phyloP scores from a whole-genome alignment of 2,797 vertebrate species.

The Typhlichthys eigenmanni region DNA sequence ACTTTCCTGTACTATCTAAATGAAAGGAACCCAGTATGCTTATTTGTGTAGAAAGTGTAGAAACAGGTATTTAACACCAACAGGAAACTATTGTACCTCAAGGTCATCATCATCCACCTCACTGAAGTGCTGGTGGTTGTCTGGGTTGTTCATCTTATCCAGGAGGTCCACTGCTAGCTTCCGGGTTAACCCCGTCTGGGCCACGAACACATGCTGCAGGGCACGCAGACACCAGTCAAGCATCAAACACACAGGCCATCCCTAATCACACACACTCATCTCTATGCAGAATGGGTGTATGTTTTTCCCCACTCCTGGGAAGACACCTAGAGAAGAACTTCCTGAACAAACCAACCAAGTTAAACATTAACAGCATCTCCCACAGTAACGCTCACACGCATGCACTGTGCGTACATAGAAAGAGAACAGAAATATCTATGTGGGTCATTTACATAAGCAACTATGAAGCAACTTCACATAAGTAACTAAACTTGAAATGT shows the following conservation, averaged over 20 bases:
- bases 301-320: background rate
- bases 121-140: constrained; percentile 86
- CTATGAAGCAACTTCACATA: no score
- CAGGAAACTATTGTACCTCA: constrained; percentile 78
- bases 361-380: no score
- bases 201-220: constrained; percentile 87
- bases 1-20: background rate
- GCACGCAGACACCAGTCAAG: constrained; percentile 14
- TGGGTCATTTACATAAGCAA: no score
- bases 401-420: no score
- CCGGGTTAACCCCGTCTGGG: constrained; percentile 86
- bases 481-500: no score
- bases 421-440: no score
- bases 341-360: no score
- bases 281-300: background rate
- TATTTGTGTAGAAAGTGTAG: no score
- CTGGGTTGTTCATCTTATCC: constrained; percentile 96
- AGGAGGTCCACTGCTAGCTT: constrained; percentile 90
- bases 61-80: background rate
- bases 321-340: background rate
- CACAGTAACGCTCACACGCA: no score
- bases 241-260: background rate
- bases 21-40: background rate
- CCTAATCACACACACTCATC: constrained; percentile 1
- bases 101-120: constrained; percentile 93